A percentile compares a stretch with the other conserved stretches of the same genome.
phyloP scores from a whole-genome alignment of 2,113 vertebrate genomes.

The Petroica traversi region DNA sequence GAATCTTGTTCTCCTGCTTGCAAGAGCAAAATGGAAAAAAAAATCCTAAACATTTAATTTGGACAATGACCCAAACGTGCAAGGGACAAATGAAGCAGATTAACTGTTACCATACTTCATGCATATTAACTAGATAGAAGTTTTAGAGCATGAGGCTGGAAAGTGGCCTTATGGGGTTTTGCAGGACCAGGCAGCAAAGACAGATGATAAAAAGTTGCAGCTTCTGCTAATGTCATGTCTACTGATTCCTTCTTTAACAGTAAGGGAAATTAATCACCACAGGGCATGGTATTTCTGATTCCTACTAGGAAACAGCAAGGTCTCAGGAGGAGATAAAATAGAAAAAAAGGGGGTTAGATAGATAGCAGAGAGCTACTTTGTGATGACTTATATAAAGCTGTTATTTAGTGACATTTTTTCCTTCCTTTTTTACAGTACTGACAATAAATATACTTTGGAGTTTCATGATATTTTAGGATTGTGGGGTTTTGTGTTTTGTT shows the following conservation, averaged over 20 bases:
- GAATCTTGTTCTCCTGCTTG: background rate
- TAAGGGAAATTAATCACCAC: background rate
- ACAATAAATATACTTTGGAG: background rate
- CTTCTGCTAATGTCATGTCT: background rate
- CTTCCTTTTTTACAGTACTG: background rate
- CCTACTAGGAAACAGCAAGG: background rate
- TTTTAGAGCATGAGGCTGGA: background rate
- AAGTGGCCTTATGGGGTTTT: background rate
- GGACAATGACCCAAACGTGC: background rate
- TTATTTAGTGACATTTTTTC: background rate
- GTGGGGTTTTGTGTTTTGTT: rapidly evolving
- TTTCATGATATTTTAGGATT: background rate
- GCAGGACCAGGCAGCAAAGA: background rate
- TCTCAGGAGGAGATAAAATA: background rate
- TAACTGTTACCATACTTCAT: background rate
- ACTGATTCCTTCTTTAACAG: background rate
- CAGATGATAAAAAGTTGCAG: background rate
- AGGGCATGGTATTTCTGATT: background rate
- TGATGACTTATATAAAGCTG: background rate
- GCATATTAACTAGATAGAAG: background rate
- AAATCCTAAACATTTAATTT: background rate
- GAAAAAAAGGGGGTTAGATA: background rate
- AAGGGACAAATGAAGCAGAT: background rate
- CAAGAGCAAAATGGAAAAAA: background rate
- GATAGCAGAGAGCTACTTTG: background rate